phyloP scores from a whole-genome alignment of 37 sponge, comb jelly and placozoan genomes.

The Hormiphora californensis region DNA sequence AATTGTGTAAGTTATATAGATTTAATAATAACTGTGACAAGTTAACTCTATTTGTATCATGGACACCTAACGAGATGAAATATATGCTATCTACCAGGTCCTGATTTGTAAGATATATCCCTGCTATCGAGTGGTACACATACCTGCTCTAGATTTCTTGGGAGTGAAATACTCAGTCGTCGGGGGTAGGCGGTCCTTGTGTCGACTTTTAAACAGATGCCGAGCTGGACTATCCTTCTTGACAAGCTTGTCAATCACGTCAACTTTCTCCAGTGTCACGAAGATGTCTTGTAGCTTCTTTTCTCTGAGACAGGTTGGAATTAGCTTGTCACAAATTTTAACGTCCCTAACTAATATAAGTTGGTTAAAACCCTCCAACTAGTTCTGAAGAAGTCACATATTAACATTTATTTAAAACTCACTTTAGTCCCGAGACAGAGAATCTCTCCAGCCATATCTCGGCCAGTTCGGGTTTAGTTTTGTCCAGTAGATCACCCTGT shows the following conservation, averaged over 20 bases:
- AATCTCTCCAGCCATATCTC: conserved; percentile 22
- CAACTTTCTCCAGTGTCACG: conserved; percentile 67
- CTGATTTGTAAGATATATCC: too few species aligned
- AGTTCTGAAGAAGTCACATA: not conserved
- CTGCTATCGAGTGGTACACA: not conserved
- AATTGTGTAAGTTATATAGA: too few species aligned
- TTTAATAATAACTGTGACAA: too few species aligned
- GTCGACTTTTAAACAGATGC: conserved; percentile 39
- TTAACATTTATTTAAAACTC: not conserved
- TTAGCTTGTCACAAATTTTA: not conserved
- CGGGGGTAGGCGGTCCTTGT: too few species aligned
- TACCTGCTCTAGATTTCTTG: not conserved
- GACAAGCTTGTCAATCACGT: conserved; percentile 78
- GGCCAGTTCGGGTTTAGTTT: not conserved
- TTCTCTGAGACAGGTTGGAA: not conserved
- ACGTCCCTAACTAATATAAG: not conserved
- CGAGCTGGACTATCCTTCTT: conserved; percentile 59
- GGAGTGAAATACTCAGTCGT: too few species aligned
- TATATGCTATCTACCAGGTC: too few species aligned
- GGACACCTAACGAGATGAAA: too few species aligned
- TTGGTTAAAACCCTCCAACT: too few species aligned
- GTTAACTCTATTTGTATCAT: too few species aligned
- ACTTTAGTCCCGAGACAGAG: conserved; percentile 15
- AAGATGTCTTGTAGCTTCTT: conserved; percentile 55
- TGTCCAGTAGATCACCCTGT: conserved; percentile 47